Conservation (phyloP, 92 coral and sea anemone genomes). For the Pocillopora grandis region DNA sequence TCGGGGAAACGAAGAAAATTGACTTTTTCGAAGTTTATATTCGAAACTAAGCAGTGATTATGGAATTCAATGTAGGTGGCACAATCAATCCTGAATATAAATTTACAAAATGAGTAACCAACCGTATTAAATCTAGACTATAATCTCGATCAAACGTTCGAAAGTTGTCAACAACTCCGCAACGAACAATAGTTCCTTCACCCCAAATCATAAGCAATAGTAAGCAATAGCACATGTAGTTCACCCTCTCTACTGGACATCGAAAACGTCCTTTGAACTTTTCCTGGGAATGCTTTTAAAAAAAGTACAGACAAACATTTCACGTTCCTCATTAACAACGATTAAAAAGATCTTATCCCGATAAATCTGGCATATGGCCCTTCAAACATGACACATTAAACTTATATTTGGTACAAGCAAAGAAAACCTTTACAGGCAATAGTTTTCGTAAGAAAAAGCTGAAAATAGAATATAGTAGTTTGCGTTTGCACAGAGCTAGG, state of each 20-base stretch:
- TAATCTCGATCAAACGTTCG: conserved; percentile 21
- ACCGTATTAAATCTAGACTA: conserved; percentile 15
- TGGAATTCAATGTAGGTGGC: conserved; percentile 28
- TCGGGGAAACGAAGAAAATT: neutral
- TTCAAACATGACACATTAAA: neutral
- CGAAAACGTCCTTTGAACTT: neutral
- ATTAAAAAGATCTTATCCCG: conserved; percentile 31
- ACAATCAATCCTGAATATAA: neutral
- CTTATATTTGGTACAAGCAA: neutral
- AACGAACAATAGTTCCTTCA: neutral
- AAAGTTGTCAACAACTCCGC: neutral
- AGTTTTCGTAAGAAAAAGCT: neutral
- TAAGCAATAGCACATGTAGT: conserved; percentile 22
- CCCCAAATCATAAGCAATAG: conserved; percentile 7
- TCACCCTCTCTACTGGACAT: neutral
- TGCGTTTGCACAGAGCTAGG: conserved; percentile 10
- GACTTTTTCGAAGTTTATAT: neutral
- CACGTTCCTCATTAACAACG: neutral
- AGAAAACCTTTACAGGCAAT: neutral
- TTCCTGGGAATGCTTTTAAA: neutral
- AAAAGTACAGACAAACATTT: neutral
- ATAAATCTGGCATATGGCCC: neutral
- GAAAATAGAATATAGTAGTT: neutral
- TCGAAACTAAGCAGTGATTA: neutral
- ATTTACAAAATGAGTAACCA: conserved; percentile 29